Percentiles rank a stretch among this genome's conserved stretches.
These are phyloP conservation scores for Hydrocynus forskahlii DNA, from an alignment of 2,797 vertebrate genomes.

Conservation along the genomic window DNA sequence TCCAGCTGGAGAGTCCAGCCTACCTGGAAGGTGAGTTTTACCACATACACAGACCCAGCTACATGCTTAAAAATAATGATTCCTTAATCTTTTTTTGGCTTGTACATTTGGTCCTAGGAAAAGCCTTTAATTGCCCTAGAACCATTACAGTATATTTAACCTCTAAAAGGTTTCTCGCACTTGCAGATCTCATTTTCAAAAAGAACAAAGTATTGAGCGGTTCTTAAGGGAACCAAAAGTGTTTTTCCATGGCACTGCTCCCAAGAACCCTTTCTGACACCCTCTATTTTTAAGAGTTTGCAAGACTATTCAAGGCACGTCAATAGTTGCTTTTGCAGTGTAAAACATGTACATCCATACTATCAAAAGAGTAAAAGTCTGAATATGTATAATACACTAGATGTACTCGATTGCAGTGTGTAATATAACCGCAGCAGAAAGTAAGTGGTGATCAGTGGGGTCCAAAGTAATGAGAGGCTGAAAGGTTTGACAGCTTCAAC, in stretches of 20 bases:
- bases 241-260: too few species aligned
- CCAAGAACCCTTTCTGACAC: too few species aligned
- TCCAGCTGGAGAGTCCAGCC: conserved; percentile 49
- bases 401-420: too few species aligned
- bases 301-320: not conserved
- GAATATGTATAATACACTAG: not conserved
- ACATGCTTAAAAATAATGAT: not conserved
- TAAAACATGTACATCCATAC: too few species aligned
- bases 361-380: not conserved
- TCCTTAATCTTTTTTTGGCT: not conserved
- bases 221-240: too few species aligned
- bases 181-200: not conserved
- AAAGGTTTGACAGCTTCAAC: too few species aligned
- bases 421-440: too few species aligned
- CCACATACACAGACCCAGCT: not conserved
- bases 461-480: too few species aligned
- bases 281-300: too few species aligned
- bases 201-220: too few species aligned
- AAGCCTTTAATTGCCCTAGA: not conserved
- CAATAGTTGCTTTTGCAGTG: not conserved
- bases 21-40: conserved; percentile 68
- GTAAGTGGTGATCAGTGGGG: too few species aligned
- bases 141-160: too few species aligned
- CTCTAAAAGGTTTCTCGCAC: not conserved
- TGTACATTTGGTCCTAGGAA: not conserved